Evolutionary conservation across 2,797 vertebrate genomes (phyloP).

Genomic region (Hylomyscus alleni): DNA sequence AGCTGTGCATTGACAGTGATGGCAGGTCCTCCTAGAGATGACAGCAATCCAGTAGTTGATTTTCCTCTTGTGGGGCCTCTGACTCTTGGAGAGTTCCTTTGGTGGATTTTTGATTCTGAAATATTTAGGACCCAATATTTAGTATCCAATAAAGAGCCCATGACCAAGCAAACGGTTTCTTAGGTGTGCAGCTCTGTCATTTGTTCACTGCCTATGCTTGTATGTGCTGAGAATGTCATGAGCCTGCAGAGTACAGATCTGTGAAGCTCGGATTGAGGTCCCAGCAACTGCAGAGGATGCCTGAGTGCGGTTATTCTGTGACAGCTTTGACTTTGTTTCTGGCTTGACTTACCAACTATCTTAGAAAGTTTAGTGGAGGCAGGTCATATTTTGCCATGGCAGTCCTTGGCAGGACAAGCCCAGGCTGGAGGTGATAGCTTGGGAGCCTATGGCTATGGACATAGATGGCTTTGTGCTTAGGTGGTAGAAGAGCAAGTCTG

Average conservation of each 20-base stretch:
- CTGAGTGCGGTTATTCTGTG: background rate
- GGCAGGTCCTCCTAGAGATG: background rate
- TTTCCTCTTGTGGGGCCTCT: background rate
- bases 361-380: slow-evolving; percentile 22
- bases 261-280: background rate
- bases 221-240: background rate
- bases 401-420: background rate
- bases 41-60: background rate
- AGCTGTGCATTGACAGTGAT: background rate
- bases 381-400: background rate
- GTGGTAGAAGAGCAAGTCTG: background rate
- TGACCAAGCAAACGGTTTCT: background rate
- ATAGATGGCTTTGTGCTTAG: background rate
- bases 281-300: background rate
- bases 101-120: background rate
- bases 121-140: background rate
- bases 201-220: background rate
- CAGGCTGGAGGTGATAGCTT: background rate
- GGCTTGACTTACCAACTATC: background rate
- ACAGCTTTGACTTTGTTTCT: slow-evolving; percentile 21
- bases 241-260: background rate
- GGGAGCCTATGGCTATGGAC: background rate
- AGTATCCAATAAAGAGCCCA: background rate
- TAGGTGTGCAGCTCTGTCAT: background rate
- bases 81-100: background rate